These are phyloP conservation scores for Dasypogon diadema DNA, from an alignment of 2,888 invertebrate genomes.

Conservation along the genomic window DNA sequence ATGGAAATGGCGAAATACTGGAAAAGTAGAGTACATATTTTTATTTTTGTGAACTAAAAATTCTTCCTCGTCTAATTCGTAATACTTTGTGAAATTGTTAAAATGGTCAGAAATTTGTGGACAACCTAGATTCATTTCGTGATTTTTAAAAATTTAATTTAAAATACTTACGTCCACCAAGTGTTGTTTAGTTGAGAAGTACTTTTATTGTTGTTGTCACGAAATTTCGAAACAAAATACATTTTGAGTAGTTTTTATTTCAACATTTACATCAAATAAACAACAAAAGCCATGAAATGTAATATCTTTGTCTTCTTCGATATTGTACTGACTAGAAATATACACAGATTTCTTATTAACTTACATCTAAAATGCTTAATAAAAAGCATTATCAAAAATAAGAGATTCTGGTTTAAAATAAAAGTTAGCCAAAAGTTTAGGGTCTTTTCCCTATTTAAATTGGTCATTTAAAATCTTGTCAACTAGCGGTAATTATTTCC, in stretches of 20 bases:
- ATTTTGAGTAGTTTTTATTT: slow-evolving; percentile 7
- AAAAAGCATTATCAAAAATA: slow-evolving; percentile 42
- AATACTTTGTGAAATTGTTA: no score
- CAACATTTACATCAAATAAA: slow-evolving; percentile 25
- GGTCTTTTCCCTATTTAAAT: slow-evolving; percentile 9
- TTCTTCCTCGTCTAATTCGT: no score
- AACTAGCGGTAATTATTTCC: no score
- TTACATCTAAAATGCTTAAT: slow-evolving; percentile 4
- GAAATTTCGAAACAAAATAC: background rate
- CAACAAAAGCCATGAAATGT: slow-evolving; percentile 20
- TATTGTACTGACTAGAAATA: slow-evolving; percentile 43
- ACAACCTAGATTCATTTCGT: no score
- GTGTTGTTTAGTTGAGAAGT: no score
- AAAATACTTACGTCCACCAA: no score
- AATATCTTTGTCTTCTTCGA: slow-evolving; percentile 21
- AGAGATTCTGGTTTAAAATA: slow-evolving; percentile 7
- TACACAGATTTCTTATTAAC: background rate
- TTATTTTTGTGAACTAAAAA: no score
- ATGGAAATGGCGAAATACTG: no score
- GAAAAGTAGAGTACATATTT: no score
- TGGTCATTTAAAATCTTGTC: slow-evolving; percentile 25
- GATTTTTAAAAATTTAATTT: no score
- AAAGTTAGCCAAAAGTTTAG: background rate
- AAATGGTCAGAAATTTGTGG: no score
- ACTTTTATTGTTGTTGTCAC: background rate